A percentile compares a stretch with the other conserved stretches of the same genome.
These are phyloP conservation scores for Drosophila paranaensis DNA, from an alignment of 2,888 invertebrate species.

Conservation along the genomic window DNA sequence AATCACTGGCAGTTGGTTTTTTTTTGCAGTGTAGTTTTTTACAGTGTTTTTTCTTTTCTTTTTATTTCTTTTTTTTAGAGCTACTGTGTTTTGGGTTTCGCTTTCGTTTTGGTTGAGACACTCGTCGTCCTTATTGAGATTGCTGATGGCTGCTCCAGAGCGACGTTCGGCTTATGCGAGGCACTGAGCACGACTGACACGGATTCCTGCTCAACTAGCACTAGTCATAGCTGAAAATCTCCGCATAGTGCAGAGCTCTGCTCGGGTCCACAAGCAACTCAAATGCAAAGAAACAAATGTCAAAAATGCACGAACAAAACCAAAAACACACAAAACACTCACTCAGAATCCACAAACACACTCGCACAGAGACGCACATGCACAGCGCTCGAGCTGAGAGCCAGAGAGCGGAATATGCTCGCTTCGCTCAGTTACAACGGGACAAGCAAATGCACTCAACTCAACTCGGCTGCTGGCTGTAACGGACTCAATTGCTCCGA, in stretches of 20 bases:
- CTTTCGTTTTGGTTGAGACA: constrained; percentile 47
- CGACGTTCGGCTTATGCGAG: constrained; percentile 74
- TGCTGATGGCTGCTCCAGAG: constrained; percentile 32
- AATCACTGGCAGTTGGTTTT: constrained; percentile 40
- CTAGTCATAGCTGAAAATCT: constrained; percentile 76
- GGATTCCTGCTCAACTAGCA: constrained; percentile 69
- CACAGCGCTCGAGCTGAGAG: constrained; percentile 36
- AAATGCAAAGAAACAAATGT: constrained; percentile 74
- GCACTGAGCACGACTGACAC: constrained; percentile 82
- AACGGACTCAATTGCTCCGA: constrained; percentile 49
- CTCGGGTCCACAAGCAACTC: constrained; percentile 56
- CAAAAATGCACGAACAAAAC: constrained; percentile 65
- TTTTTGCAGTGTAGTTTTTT: constrained; percentile 20
- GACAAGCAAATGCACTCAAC: constrained; percentile 57
- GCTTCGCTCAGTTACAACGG: constrained; percentile 42
- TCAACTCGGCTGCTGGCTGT: constrained; percentile 48
- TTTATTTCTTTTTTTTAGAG: constrained; percentile 8
- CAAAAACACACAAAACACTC: constrained; percentile 43
- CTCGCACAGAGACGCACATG: constrained; percentile 31
- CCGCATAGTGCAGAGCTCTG: constrained; percentile 53
- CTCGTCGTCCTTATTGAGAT: constrained; percentile 58
- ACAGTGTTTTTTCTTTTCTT: not conserved
- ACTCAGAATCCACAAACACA: constrained; percentile 38
- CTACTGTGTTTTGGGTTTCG: constrained; percentile 55
- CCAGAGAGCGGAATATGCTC: constrained; percentile 26